Base-by-base conservation (phyloP, 2,113 vertebrate genomes). In the Nestor notabilis region DNA sequence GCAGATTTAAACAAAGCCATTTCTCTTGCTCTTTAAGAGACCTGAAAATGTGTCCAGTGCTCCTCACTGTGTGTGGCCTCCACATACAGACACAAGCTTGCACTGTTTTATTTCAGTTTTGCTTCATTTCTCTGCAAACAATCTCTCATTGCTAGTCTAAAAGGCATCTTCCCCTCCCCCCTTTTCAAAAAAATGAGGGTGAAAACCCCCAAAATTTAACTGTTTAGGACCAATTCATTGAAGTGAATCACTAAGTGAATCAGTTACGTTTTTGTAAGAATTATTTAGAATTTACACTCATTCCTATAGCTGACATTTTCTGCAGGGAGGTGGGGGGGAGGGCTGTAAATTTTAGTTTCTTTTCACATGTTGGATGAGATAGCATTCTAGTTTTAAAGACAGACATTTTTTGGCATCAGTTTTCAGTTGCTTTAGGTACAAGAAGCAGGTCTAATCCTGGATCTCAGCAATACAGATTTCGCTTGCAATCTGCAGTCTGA, bases 21-120 rank as follows among this genome's bases (percentile, higher is more conserved):
- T 95, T 91, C 64, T 96, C 84, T 97, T 91, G 65, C 86, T 96
- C 95, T 95, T 94, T 97, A 89, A 97, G 80, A 95, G 95, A 91
- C 83, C 82, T 85, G 88, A 90, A 95, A 93, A 91, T 91, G 65
- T 92, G 87, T 80, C 65, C 83, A 0, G 72, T 92, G 80, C 72
- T 89, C 84, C 74, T 96, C 97, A 89, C 83, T 88, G 97, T 98
- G 97, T 97, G 98, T 98, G 97, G 98, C 80, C 97, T 97, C 83
- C 81, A 95, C 96, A 92, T 94, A 95, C 90, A 95, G 96, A 98
- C 96, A 98, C 93, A 97, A 97, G 78, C 95, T 95, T 90, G 95
- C 83, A 97, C 97, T 98, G 98, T 96, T 98, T 98, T 97, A 97
- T 98, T 98, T 98, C 98, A 98, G 97, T 95, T 98, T 98, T 98